Evolutionary conservation across 2,888 invertebrate genomes (phyloP).

Genomic region (Agrochola macilenta): DNA sequence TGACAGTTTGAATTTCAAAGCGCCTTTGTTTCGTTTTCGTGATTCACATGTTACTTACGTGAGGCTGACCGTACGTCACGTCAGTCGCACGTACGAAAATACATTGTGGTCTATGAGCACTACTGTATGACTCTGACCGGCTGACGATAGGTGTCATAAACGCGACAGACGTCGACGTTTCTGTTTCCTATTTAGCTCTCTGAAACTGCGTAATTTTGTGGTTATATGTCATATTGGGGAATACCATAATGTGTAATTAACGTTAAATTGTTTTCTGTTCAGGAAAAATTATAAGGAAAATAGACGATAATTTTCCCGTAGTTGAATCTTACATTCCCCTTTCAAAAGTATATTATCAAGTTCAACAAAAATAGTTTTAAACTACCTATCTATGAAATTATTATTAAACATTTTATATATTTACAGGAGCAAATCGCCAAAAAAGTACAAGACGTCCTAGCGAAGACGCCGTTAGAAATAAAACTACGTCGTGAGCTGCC

Average conservation of each 20-base stretch:
- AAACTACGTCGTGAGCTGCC: conserved; percentile 82
- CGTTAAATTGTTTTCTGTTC: neutral
- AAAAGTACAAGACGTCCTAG: conserved; percentile 93
- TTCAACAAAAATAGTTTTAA: neutral
- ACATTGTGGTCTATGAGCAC: neutral
- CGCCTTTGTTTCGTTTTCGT: neutral
- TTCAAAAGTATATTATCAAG: neutral
- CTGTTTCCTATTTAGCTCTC: neutral
- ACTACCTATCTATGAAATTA: neutral
- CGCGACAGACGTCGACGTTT: neutral
- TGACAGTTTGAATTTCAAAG: too few species aligned
- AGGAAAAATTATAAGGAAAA: conserved; percentile 19
- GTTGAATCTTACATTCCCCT: neutral
- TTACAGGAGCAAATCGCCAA: conserved; percentile 93
- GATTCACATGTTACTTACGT: neutral
- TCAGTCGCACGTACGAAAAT: neutral
- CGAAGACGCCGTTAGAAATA: conserved; percentile 93
- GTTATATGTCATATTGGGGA: conserved; percentile 9
- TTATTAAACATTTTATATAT: neutral
- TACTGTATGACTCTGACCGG: neutral
- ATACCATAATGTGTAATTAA: neutral
- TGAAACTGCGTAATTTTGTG: conserved; percentile 26
- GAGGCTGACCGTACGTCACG: too few species aligned
- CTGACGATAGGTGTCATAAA: too few species aligned
- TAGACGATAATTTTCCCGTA: neutral